A percentile compares a stretch with the other conserved stretches of the same genome.
phyloP scores from a whole-genome alignment of 2,888 invertebrate species.

The Apamea crenata region DNA sequence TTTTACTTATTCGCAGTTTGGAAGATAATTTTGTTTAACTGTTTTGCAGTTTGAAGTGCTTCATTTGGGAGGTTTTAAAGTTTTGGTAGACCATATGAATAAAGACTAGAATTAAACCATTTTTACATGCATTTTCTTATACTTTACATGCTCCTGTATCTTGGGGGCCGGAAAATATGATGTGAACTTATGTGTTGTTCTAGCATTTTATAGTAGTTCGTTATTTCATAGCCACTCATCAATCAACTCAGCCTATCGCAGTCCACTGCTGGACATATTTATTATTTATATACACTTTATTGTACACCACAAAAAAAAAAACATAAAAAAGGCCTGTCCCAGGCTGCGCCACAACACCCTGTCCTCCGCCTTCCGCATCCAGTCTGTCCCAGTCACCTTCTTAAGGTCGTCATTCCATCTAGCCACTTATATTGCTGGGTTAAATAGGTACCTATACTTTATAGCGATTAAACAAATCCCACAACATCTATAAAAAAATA shows the following conservation, averaged over 20 bases:
- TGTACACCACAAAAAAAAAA: background rate
- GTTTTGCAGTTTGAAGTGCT: conserved; percentile 30
- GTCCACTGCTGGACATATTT: background rate
- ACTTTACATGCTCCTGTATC: background rate
- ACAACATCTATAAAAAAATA: background rate
- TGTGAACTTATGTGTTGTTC: too few relatives aligned
- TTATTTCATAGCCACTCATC: too few relatives aligned
- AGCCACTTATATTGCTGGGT: background rate
- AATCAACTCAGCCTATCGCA: too few relatives aligned
- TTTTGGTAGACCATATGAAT: background rate
- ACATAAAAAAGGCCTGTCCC: background rate
- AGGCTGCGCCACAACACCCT: too few relatives aligned
- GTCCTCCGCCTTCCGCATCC: background rate
- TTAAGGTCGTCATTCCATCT: background rate
- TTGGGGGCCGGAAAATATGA: background rate
- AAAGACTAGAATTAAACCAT: background rate
- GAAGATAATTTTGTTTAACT: conserved; percentile 58
- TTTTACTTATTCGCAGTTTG: conserved; percentile 56
- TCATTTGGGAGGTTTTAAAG: background rate
- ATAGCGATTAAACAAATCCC: background rate
- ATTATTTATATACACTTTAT: background rate
- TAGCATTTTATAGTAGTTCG: too few relatives aligned
- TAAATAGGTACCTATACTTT: background rate
- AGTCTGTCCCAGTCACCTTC: background rate
- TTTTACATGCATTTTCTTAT: background rate